Percentiles rank a stretch among this genome's conserved stretches.
Conservation (phyloP, 2,797 vertebrate species). For the Gadopsis marmoratus region DNA sequence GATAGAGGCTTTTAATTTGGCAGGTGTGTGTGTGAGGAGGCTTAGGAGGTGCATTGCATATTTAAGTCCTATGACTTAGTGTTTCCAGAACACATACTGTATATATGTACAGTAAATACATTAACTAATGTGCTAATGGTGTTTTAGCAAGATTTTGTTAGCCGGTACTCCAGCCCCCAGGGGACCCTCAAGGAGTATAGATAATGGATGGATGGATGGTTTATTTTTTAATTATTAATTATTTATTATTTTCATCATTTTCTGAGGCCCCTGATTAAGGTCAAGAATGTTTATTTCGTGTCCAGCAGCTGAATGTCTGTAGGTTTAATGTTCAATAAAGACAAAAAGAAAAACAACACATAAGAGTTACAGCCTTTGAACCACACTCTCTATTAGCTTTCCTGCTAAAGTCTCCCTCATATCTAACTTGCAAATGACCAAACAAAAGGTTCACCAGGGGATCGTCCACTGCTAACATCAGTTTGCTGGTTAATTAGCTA, state of each 20-base stretch:
- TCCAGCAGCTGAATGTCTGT: too few species aligned
- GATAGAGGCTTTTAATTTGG: conserved; percentile 29
- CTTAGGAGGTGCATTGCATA: background rate
- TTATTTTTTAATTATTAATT: too few species aligned
- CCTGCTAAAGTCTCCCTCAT: background rate
- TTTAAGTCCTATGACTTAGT: background rate
- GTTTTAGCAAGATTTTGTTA: too few species aligned
- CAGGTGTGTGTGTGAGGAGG: conserved; percentile 1
- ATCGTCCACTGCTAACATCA: background rate
- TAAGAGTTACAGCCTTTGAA: background rate
- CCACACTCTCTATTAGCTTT: background rate
- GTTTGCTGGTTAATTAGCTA: too few species aligned
- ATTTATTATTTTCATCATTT: too few species aligned
- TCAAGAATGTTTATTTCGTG: too few species aligned
- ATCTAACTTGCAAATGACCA: background rate
- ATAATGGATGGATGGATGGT: too few species aligned
- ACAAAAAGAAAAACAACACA: too few species aligned
- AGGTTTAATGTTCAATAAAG: too few species aligned
- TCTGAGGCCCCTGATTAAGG: too few species aligned
- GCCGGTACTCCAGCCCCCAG: too few species aligned
- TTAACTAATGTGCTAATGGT: background rate
- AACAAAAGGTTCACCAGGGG: background rate
- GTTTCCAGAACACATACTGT: background rate
- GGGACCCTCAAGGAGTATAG: too few species aligned
- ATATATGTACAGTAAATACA: background rate